phyloP scores from a whole-genome alignment of 2,888 invertebrate genomes.

The Crioceris asparagi region DNA sequence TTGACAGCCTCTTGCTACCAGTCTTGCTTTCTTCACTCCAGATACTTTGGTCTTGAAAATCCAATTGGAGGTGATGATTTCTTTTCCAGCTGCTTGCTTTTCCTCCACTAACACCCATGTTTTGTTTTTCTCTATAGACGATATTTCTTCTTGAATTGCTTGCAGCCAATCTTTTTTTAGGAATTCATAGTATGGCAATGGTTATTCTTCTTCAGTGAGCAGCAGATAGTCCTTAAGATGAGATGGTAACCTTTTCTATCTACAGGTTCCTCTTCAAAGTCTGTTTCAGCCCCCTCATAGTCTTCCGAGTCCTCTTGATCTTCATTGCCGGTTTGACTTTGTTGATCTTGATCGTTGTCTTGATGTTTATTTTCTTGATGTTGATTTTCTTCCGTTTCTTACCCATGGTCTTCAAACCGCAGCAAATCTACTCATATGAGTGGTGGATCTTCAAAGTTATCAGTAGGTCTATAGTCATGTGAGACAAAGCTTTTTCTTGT shows the following conservation, averaged over 20 bases:
- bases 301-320: too few relatives aligned
- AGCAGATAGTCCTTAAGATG: constrained; percentile 5
- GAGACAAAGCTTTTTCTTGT: too few relatives aligned
- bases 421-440: too few relatives aligned
- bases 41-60: constrained; percentile 19
- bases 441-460: too few relatives aligned
- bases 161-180: constrained; percentile 9
- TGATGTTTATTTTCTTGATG: too few relatives aligned
- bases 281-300: too few relatives aligned
- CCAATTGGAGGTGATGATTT: constrained; percentile 17
- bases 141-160: constrained; percentile 18
- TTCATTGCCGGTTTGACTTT: too few relatives aligned
- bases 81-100: constrained; percentile 11
- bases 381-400: too few relatives aligned
- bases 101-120: constrained; percentile 15
- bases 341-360: too few relatives aligned
- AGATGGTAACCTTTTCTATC: constrained; percentile 3
- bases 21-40: constrained; percentile 16
- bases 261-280: too few relatives aligned
- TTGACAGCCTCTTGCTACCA: constrained; percentile 17
- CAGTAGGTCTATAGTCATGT: too few relatives aligned
- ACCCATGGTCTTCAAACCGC: too few relatives aligned
- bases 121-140: constrained; percentile 16
- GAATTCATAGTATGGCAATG: constrained; percentile 6
- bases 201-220: constrained; percentile 1